phyloP scores from a whole-genome alignment of 2,888 invertebrate genomes.

The Epirrhoe alternata region DNA sequence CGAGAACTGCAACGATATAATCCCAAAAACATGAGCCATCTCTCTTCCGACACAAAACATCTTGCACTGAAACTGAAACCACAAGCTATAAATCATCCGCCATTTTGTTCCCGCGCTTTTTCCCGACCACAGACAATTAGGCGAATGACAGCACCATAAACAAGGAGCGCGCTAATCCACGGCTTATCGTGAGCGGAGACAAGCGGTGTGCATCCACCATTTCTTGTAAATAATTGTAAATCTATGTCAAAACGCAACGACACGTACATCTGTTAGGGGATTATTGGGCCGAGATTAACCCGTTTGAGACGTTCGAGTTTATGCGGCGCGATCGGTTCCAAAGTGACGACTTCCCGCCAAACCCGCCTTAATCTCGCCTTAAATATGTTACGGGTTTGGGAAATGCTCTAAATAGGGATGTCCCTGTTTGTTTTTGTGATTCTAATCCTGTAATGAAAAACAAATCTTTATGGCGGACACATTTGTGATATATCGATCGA shows the following conservation, averaged over 20 bases:
- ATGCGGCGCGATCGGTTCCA: constrained; percentile 66
- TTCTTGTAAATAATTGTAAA: constrained; percentile 85
- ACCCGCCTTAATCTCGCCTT: constrained; percentile 71
- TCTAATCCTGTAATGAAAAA: constrained; percentile 55
- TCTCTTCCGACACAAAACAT: constrained; percentile 79
- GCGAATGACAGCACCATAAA: constrained; percentile 74
- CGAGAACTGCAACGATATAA: constrained; percentile 54
- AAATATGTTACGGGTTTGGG: constrained; percentile 71
- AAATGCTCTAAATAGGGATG: constrained; percentile 67
- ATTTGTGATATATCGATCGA: constrained; percentile 26
- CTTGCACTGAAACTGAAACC: constrained; percentile 60
- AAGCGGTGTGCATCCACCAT: constrained; percentile 67
- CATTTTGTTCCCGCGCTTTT: constrained; percentile 77
- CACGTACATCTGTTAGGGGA: constrained; percentile 83
- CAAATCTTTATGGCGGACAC: constrained; percentile 34
- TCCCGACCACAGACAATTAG: constrained; percentile 76
- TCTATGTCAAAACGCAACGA: constrained; percentile 83
- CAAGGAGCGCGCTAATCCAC: constrained; percentile 74
- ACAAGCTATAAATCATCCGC: constrained; percentile 68
- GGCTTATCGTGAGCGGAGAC: constrained; percentile 77
- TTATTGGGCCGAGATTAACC: constrained; percentile 76
- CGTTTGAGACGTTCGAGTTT: constrained; percentile 71
- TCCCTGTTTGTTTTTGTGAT: constrained; percentile 62
- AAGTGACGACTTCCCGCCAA: constrained; percentile 76
- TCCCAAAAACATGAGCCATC: constrained; percentile 64